Evolutionary conservation across 2,888 invertebrate species (phyloP).

Genomic region (Acanthosepion pharaonis): DNA sequence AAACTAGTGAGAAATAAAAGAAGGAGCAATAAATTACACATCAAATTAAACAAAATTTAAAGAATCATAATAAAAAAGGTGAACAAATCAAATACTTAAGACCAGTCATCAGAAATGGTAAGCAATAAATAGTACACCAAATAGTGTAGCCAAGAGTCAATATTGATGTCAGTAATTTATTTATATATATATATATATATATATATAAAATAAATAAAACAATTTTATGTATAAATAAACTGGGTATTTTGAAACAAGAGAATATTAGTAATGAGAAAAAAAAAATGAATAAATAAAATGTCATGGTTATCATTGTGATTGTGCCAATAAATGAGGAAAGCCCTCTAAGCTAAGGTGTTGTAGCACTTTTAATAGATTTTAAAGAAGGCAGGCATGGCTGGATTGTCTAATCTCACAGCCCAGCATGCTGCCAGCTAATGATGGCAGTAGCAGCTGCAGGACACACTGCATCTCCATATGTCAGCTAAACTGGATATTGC

Average conservation of each 20-base stretch:
- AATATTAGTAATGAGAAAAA: background rate
- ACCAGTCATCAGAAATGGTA: no score
- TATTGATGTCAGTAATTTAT: no score
- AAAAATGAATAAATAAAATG: background rate
- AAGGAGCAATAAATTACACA: no score
- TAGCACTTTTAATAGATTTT: background rate
- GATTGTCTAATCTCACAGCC: conserved; percentile 33
- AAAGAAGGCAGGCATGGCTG: background rate
- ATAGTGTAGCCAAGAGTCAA: no score
- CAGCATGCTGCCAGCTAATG: conserved; percentile 33
- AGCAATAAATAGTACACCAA: no score
- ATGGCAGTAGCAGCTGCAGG: conserved; percentile 33
- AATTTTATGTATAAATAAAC: no score
- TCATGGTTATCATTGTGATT: background rate
- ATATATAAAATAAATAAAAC: no score
- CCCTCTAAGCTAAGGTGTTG: background rate
- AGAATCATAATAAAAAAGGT: no score
- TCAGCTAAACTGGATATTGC: background rate
- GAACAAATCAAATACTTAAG: no score
- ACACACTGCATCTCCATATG: background rate
- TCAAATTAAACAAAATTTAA: no score
- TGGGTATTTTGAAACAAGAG: background rate
- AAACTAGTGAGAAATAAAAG: no score
- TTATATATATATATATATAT: no score
- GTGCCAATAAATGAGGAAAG: background rate